These are phyloP conservation scores for Drosophila kepulauana DNA, from an alignment of 1,140 invertebrate genomes.

Conservation along the genomic window DNA sequence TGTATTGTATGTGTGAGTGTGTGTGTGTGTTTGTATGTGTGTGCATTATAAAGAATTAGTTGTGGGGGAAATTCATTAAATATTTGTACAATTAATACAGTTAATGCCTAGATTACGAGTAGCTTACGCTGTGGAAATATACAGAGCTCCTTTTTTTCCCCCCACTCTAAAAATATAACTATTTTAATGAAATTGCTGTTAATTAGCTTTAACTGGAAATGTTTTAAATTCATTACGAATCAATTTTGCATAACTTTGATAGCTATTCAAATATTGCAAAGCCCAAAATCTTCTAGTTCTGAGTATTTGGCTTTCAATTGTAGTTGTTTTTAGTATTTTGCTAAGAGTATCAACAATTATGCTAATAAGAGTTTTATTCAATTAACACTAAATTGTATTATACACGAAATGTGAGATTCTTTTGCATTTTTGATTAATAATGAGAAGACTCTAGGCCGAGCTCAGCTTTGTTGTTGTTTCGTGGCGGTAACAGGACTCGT, in stretches of 20 bases:
- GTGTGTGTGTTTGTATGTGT: constrained; percentile 3
- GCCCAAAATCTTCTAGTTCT: constrained; percentile 3
- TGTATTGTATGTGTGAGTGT: constrained; percentile 25
- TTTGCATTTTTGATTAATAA: constrained; percentile 17
- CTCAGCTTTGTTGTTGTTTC: background rate
- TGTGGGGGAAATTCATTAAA: constrained; percentile 2
- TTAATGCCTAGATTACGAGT: background rate
- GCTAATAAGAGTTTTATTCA: background rate
- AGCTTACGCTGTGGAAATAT: constrained; percentile 34
- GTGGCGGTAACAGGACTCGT: constrained; percentile 13
- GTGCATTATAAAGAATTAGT: constrained; percentile 7
- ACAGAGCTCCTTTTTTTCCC: background rate
- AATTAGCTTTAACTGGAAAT: constrained; percentile 1
- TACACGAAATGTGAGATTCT: constrained; percentile 19
- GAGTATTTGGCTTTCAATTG: constrained; percentile 14
- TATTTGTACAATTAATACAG: constrained; percentile 36
- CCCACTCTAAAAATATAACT: background rate
- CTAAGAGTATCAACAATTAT: constrained; percentile 24
- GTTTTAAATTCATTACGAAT: constrained; percentile 3
- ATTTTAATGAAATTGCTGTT: constrained; percentile 4
- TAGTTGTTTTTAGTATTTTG: background rate
- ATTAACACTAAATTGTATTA: constrained; percentile 14
- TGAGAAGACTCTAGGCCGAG: constrained; percentile 26
- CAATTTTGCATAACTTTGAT: background rate
- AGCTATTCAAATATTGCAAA: background rate